Base-by-base conservation (phyloP, 2,113 vertebrate species). In the Embiotoca jacksoni region DNA sequence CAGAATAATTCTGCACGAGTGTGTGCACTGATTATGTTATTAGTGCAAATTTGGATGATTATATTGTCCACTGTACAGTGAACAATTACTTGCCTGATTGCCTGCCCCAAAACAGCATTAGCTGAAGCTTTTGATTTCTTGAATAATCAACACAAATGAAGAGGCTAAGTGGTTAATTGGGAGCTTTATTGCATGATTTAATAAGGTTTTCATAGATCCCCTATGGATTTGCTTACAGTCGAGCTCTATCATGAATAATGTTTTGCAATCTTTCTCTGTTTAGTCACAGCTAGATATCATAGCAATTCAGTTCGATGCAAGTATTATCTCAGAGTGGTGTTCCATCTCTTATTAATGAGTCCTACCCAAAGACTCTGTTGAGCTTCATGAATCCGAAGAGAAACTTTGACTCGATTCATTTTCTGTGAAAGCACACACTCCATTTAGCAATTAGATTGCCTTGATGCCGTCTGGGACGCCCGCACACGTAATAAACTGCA, bases 111-210 rank as follows among this genome's bases (percentile, higher is more conserved):
- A 89, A 78, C 76, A 63, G 56, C 83, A 83, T 74, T 58, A 73
- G 65, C 69, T 46, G n/a, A 86, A 62, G 72, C 69, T 80, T 89
- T 88, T 89, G 69, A 81, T 87, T 82, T 54, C 67, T 82, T 61
- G 59, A 84, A 83, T 83, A 80, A 82, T 80, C 64, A 82, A 81
- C 70, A 44, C 62, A 82, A 84, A 83, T 63, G 23, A 83, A 81
- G 69, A 71, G 50, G 69, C 41, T 82, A 69, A 82, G 66, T 82
- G 70, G 50, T 85, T 88, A 9, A 82, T 87, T 86, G 80, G 72
- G 36, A 74, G 36, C 78, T 67, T 58, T 72, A 72, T 80, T 87
- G 62, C 68, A 47, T 83, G 67, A 84, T 87, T 87, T 82, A 87
- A 89, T 89, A 74, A 83, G 41, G 33, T 80, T 88, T 84, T 76